Conservation (phyloP, 2,888 invertebrate genomes). For the Drosophila borborema region DNA sequence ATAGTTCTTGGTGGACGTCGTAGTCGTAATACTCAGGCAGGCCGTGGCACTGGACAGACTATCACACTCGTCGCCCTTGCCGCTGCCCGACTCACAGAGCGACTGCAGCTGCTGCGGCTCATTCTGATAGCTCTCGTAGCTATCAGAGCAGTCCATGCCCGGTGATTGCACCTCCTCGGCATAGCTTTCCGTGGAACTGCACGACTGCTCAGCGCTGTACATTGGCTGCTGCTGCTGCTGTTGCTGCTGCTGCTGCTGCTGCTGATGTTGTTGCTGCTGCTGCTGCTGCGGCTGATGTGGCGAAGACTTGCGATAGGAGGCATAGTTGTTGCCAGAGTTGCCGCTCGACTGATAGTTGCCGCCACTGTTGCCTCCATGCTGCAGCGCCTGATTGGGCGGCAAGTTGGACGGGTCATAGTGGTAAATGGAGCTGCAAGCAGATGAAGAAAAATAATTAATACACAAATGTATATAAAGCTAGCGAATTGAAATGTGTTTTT, state of each 20-base stretch:
- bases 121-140: constrained; percentile 54
- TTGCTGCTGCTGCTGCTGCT: constrained; percentile 50
- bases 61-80: constrained; percentile 80
- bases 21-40: constrained; percentile 80
- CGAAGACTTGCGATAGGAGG: constrained; percentile 66
- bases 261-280: constrained; percentile 62
- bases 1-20: constrained; percentile 82
- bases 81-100: constrained; percentile 23
- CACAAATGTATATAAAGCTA: background rate
- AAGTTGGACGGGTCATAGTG: constrained; percentile 85
- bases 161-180: constrained; percentile 70
- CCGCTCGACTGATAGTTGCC: constrained; percentile 60
- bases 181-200: constrained; percentile 74
- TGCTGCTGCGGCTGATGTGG: constrained; percentile 67
- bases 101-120: constrained; percentile 42
- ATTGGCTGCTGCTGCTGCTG: constrained; percentile 44
- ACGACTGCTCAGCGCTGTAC: constrained; percentile 64
- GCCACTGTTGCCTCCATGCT: constrained; percentile 58
- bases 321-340: constrained; percentile 60
- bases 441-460: background rate
- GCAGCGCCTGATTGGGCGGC: constrained; percentile 84
- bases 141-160: constrained; percentile 64
- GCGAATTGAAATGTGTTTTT: background rate
- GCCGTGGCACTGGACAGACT: constrained; percentile 74
- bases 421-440: constrained; percentile 84